Percentiles rank a stretch among this genome's conserved stretches.
phyloP scores from a whole-genome alignment of 2,888 invertebrate species.

The Ditula angustiorana region DNA sequence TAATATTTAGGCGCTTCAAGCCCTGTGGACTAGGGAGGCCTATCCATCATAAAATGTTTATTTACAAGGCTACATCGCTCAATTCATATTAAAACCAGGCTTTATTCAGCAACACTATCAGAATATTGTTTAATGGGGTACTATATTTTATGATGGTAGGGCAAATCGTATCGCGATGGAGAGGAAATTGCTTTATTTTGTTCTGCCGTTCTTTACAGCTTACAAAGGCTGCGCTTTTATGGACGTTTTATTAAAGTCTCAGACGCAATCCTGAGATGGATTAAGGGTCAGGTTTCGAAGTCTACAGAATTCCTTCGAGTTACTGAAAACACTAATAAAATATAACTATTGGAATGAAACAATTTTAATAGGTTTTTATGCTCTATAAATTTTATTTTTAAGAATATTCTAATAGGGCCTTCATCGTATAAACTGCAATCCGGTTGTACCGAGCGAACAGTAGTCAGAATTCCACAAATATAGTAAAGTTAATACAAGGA shows the following conservation, averaged over 20 bases:
- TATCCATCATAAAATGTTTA: not conserved
- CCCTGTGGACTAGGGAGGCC: too few relatives aligned
- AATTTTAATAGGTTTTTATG: too few relatives aligned
- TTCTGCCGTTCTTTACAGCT: slow-evolving; percentile 20
- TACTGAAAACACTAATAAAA: not conserved
- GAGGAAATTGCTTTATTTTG: slow-evolving; percentile 38
- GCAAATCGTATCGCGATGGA: slow-evolving; percentile 33
- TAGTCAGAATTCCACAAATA: too few relatives aligned
- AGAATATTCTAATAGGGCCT: too few relatives aligned
- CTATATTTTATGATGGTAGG: slow-evolving; percentile 26
- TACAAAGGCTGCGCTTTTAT: slow-evolving; percentile 29
- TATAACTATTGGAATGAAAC: too few relatives aligned
- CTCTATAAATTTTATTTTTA: too few relatives aligned
- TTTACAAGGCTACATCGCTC: slow-evolving; percentile 7
- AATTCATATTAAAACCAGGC: slow-evolving; percentile 17
- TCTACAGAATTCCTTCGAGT: not conserved
- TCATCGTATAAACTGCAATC: too few relatives aligned
- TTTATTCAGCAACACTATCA: slow-evolving; percentile 22
- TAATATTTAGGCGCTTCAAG: too few relatives aligned
- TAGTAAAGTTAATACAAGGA: too few relatives aligned
- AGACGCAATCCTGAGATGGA: slow-evolving; percentile 14
- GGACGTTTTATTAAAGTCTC: slow-evolving; percentile 19
- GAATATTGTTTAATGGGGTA: slow-evolving; percentile 31
- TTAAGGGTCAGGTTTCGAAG: slow-evolving; percentile 13
- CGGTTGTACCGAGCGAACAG: too few relatives aligned